phyloP scores from a whole-genome alignment of 2,797 vertebrate genomes.

The Bufotes viridis region DNA sequence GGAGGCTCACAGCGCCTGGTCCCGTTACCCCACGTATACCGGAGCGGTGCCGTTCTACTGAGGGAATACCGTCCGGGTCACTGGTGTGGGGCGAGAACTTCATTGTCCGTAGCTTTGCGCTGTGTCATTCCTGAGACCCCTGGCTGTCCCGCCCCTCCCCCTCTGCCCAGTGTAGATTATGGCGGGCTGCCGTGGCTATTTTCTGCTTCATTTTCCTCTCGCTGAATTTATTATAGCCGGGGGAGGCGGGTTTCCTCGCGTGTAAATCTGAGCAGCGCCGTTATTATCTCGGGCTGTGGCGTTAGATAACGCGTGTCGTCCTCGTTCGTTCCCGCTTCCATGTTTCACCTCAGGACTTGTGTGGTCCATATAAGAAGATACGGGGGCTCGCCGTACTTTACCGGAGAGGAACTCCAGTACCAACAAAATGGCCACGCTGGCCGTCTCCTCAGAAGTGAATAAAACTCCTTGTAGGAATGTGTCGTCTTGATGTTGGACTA shows the following conservation, averaged over 20 bases:
- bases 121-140: neutral
- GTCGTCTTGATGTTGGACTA: too few relatives aligned
- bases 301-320: too few relatives aligned
- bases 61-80: neutral
- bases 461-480: too few relatives aligned
- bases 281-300: neutral
- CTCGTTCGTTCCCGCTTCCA: neutral
- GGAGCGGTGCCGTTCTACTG: too few relatives aligned
- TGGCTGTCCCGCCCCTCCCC: conserved; percentile 65
- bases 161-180: conserved; percentile 80
- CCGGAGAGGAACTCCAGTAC: too few relatives aligned
- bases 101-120: neutral
- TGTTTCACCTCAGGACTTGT: neutral
- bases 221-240: neutral
- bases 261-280: neutral
- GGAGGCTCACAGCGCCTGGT: too few relatives aligned
- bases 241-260: neutral
- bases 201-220: conserved; percentile 51
- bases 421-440: too few relatives aligned
- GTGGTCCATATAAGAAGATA: neutral
- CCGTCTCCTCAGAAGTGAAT: too few relatives aligned
- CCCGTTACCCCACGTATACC: neutral
- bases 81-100: neutral
- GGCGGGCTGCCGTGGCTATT: conserved; percentile 77
- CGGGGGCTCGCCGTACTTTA: too few relatives aligned